Conservation (phyloP, 2,888 invertebrate genomes). For the Drosophila subquinaria region DNA sequence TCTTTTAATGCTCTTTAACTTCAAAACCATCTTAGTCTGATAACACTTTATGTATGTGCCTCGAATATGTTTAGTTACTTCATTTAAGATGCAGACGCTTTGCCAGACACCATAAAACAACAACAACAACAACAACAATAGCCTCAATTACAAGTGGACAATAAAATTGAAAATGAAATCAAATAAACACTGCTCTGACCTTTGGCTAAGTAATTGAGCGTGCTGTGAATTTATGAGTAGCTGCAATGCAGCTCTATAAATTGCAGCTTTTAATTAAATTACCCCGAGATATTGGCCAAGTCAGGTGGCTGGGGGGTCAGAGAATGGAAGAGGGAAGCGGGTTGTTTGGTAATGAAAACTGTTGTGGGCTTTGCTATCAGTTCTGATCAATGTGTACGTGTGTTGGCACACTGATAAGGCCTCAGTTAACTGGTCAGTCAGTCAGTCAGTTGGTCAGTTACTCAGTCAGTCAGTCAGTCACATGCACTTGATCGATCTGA, state of each 20-base stretch:
- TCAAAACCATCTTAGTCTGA: background rate
- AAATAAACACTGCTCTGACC: conserved; percentile 55
- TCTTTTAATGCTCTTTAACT: background rate
- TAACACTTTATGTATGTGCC: background rate
- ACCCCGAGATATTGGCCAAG: conserved; percentile 18
- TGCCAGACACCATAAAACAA: conserved; percentile 36
- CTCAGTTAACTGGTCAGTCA: conserved; percentile 26
- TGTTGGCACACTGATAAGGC: conserved; percentile 61
- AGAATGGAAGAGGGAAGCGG: background rate
- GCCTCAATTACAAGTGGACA: conserved; percentile 41
- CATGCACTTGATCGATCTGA: conserved; percentile 68
- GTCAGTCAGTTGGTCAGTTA: conserved; percentile 6
- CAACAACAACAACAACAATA: conserved; percentile 8
- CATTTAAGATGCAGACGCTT: conserved; percentile 31
- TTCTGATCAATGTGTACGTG: conserved; percentile 53
- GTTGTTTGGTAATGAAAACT: conserved; percentile 46
- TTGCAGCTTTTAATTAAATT: conserved; percentile 71
- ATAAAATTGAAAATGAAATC: conserved; percentile 48
- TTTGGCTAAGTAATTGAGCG: conserved; percentile 67
- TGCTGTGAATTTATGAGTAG: conserved; percentile 66
- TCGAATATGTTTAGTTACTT: background rate
- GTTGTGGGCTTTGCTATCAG: conserved; percentile 45
- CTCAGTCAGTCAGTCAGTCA: conserved; percentile 37
- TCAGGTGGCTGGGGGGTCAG: background rate
- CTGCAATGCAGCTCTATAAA: conserved; percentile 60